Percentiles rank a stretch among this genome's conserved stretches.
These are phyloP conservation scores for Stichopus chloronotus DNA, from an alignment of 35 echinoderm and acorn worm genomes.

Conservation along the genomic window DNA sequence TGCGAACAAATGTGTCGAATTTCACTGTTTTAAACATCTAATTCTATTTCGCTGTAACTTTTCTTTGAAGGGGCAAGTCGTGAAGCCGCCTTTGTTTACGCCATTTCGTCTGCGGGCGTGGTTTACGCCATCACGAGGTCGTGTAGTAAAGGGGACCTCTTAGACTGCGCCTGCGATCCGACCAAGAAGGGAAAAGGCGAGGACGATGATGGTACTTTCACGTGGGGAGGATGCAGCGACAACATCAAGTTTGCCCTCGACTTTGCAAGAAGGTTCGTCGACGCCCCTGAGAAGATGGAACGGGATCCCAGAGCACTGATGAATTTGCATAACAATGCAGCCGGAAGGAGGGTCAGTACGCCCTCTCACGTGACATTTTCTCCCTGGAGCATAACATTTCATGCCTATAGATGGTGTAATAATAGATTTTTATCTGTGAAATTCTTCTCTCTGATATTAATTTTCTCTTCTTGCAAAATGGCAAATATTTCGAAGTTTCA, in stretches of 20 bases:
- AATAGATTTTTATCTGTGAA: too few species aligned
- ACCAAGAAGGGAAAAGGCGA: conserved; percentile 67
- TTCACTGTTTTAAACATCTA: not conserved
- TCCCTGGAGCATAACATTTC: not conserved
- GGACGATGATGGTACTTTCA: conserved; percentile 77
- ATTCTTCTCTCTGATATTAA: too few species aligned
- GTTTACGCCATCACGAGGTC: conserved; percentile 86
- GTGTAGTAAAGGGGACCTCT: conserved; percentile 87
- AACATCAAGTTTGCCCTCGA: conserved; percentile 89
- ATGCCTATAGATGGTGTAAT: too few species aligned
- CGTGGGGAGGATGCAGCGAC: conserved; percentile 94
- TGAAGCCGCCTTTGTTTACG: conserved; percentile 88
- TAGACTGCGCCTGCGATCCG: conserved; percentile 89
- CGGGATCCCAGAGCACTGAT: conserved; percentile 85
- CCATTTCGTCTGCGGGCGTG: conserved; percentile 89
- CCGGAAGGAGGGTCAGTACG: conserved; percentile 81
- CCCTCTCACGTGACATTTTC: not conserved
- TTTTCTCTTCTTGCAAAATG: too few species aligned
- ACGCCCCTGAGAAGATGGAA: conserved; percentile 81
- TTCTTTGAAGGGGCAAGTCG: conserved; percentile 62
- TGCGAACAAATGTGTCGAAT: not conserved
- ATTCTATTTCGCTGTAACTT: not conserved
- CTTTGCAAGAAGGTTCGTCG: conserved; percentile 75
- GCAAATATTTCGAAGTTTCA: too few species aligned
- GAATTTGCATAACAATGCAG: conserved; percentile 95